Percentiles rank a stretch among this genome's conserved stretches.
Conservation (phyloP, 2,797 vertebrate genomes). For the Margarornis squamiger region DNA sequence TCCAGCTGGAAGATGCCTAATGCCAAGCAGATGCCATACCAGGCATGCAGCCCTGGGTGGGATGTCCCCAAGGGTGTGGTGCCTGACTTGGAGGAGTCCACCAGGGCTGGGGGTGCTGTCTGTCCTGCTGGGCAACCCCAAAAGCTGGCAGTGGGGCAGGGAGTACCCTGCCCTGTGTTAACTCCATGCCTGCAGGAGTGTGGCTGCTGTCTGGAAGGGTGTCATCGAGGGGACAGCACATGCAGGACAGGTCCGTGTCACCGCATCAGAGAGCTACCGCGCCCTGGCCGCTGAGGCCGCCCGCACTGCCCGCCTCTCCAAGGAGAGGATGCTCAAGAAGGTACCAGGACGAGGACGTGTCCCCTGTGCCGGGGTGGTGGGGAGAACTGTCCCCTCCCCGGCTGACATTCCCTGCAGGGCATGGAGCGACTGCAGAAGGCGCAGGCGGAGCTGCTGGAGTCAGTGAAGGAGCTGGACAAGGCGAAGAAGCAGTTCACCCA, state of each 20-base stretch:
- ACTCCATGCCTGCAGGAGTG: constrained; percentile 65
- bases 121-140: accelerated
- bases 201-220: constrained; percentile 83
- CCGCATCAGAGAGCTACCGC: constrained; percentile 81
- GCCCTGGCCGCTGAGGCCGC: constrained; percentile 71
- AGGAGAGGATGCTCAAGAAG: constrained; percentile 83
- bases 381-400: not conserved
- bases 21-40: no score
- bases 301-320: constrained; percentile 78
- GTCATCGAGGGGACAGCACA: constrained; percentile 83
- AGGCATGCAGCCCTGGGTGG: not conserved
- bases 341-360: constrained; percentile 28
- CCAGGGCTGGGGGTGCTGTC: not conserved
- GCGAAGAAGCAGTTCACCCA: constrained; percentile 86
- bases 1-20: not conserved
- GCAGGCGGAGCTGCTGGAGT: constrained; percentile 84
- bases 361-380: accelerated
- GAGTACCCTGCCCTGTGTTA: accelerated
- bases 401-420: constrained; percentile 65
- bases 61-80: not conserved
- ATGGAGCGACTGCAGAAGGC: constrained; percentile 83
- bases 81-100: accelerated
- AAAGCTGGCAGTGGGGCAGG: not conserved
- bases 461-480: constrained; percentile 84
- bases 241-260: constrained; percentile 76